Evolutionary conservation across 2,888 invertebrate genomes (phyloP).

Genomic region (Scaptomyza cyrtandrae): DNA sequence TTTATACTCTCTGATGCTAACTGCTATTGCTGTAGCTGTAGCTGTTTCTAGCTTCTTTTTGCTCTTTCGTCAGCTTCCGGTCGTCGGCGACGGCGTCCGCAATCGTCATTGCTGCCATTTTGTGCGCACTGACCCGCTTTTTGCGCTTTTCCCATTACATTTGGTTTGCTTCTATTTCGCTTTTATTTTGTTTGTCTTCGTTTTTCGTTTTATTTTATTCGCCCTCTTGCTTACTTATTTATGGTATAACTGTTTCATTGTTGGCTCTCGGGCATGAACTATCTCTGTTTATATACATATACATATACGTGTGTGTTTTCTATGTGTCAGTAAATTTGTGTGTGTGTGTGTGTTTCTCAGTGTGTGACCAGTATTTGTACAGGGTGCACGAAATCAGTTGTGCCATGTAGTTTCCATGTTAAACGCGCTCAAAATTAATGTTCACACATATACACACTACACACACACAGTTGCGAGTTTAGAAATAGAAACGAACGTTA

Average conservation of each 20-base stretch:
- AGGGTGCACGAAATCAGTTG: conserved; percentile 74
- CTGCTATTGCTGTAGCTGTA: conserved; percentile 7
- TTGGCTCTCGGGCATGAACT: conserved; percentile 75
- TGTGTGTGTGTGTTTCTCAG: conserved; percentile 22
- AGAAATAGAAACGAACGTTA: conserved; percentile 75
- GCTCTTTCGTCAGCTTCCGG: conserved; percentile 54
- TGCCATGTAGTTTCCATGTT: conserved; percentile 77
- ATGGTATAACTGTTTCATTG: conserved; percentile 78
- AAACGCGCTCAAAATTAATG: conserved; percentile 78
- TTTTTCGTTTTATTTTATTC: conserved; percentile 42
- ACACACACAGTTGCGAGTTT: conserved; percentile 44
- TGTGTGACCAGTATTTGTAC: conserved; percentile 49
- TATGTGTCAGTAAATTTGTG: conserved; percentile 2
- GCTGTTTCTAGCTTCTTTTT: conserved; percentile 35
- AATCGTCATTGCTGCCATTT: conserved; percentile 74
- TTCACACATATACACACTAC: conserved; percentile 56
- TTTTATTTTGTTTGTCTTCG: conserved; percentile 56
- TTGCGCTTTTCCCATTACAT: conserved; percentile 75
- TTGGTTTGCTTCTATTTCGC: conserved; percentile 64
- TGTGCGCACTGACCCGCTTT: conserved; percentile 77
- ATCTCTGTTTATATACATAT: conserved; percentile 46
- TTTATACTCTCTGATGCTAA: conserved; percentile 48
- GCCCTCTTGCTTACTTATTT: conserved; percentile 70
- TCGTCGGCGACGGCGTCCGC: conserved; percentile 63
- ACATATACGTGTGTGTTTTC: conserved; percentile 16